A percentile compares a stretch with the other conserved stretches of the same genome.
These are phyloP conservation scores for Corvus hawaiiensis DNA, from an alignment of 2,113 vertebrate genomes.

Conservation along the genomic window DNA sequence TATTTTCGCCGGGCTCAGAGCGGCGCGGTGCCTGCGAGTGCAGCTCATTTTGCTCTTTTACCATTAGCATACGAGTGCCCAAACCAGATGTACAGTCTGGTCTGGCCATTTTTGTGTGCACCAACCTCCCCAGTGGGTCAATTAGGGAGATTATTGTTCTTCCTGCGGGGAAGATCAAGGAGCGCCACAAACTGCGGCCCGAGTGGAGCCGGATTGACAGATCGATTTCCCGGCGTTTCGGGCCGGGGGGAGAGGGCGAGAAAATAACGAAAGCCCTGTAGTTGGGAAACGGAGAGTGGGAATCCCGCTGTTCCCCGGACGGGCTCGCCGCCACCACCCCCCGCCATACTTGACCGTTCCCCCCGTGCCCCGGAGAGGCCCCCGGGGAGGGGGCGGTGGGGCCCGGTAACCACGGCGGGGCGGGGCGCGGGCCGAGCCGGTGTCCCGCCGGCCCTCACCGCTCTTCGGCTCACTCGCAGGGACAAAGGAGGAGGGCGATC, in stretches of 20 bases:
- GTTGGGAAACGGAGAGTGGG: conserved; percentile 68
- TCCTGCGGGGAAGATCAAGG: conserved; percentile 95
- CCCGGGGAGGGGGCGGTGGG: neutral
- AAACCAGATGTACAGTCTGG: conserved; percentile 88
- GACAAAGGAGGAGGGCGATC: conserved; percentile 93
- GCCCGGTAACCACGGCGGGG: neutral
- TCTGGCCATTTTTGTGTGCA: conserved; percentile 80
- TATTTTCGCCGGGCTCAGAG: conserved; percentile 24
- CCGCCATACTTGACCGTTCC: neutral
- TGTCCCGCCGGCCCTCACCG: neutral
- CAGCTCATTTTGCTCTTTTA: conserved; percentile 65
- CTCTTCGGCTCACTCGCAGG: conserved; percentile 63
- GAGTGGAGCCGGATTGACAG: conserved; percentile 89
- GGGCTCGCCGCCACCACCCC: neutral
- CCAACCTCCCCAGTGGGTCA: conserved; percentile 97
- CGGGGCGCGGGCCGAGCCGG: neutral
- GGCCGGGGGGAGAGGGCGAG: conserved; percentile 57
- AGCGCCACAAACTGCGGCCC: conserved; percentile 80
- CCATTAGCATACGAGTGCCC: conserved; percentile 84
- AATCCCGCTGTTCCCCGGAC: conserved; percentile 54
- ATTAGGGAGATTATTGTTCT: conserved; percentile 99
- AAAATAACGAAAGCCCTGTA: conserved; percentile 53
- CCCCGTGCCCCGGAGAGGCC: neutral
- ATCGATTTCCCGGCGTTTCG: conserved; percentile 83
- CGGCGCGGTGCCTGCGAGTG: neutral